Evolutionary conservation across 1,140 invertebrate genomes (phyloP), one percentile per base, ranked within the genome.

Genomic region (Stegodyphus mimosarum): DNA sequence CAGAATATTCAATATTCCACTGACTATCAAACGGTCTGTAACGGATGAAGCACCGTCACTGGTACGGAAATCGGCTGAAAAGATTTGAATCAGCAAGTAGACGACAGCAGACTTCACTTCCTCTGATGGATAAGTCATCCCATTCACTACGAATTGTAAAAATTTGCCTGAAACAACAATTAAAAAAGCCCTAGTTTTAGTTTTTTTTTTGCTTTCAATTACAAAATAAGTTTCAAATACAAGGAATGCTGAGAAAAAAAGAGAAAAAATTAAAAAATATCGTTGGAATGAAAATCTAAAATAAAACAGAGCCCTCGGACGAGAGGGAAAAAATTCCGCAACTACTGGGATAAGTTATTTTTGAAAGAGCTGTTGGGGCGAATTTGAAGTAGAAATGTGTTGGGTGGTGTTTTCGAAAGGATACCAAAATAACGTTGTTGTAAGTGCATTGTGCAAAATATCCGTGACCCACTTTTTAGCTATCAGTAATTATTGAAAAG

Each of bases 391-490:
- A 72, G 79, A 64, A 51, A 81, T 63, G 69, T 67, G 71, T 83
- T 83, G 52, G 60, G 63, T 53, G 55, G 48, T 66, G 53, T 51
- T 83, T 83, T 83, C 74, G 18, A 52, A 48, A 50, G 71, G 80
- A 60, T 83, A 83, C 80, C 50, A 83, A 83, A 83, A 83, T 83
- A 83, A 83, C 70, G 18, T 53, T 74, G 11, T 71, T 52, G 80
- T 66, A 74, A 83, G 52, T 48, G 80, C 74, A 83, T 83, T 83
- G 80, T 83, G 80, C 48, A 66, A 83, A 51, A 83, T 69, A 73
- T 74, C 80, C 80, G 33, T 83, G 80, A 83, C 80, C 80, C 63
- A 83, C 80, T 83, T 83, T 74, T 52, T 9, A 6, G 63, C 66
- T 77, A 74, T 83, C 74, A 74, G 72, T 67, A 60, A 66, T 17